A percentile compares a stretch with the other conserved stretches of the same genome.
Conservation (phyloP, 2,797 vertebrate species). For the Sparidentex hasta region DNA sequence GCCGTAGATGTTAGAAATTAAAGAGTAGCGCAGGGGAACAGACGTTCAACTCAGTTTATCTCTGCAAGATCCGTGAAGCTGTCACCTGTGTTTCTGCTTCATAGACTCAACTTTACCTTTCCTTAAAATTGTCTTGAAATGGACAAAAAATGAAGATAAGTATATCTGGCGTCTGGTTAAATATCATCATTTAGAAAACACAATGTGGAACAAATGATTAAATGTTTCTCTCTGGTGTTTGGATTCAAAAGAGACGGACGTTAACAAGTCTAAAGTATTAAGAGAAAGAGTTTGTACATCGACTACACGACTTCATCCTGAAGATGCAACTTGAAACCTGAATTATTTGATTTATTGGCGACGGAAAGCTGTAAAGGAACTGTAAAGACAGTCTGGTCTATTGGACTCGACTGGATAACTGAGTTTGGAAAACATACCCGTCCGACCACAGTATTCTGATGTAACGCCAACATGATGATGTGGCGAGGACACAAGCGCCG, state of each 20-base stretch:
- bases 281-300: too few species aligned
- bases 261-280: not conserved
- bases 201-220: not conserved
- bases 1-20: conserved; percentile 49
- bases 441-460: not conserved
- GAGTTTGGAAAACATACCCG: not conserved
- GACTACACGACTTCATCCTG: too few species aligned
- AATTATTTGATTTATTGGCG: not conserved
- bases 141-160: conserved; percentile 12
- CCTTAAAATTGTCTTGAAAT: conserved; percentile 10
- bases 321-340: not conserved
- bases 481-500: too few species aligned
- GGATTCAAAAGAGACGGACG: not conserved
- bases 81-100: not conserved
- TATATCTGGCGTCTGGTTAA: conserved; percentile 9
- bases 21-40: conserved; percentile 19
- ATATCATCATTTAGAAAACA: not conserved
- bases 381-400: not conserved
- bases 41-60: conserved; percentile 38
- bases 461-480: not conserved
- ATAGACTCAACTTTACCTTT: conserved; percentile 5
- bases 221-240: not conserved
- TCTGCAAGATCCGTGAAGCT: conserved; percentile 17
- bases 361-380: not conserved
- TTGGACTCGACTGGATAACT: too few species aligned